Evolutionary conservation across 2,888 invertebrate species (phyloP), one percentile per base, ranked within the genome.

Genomic region (Drosophila affinis): DNA sequence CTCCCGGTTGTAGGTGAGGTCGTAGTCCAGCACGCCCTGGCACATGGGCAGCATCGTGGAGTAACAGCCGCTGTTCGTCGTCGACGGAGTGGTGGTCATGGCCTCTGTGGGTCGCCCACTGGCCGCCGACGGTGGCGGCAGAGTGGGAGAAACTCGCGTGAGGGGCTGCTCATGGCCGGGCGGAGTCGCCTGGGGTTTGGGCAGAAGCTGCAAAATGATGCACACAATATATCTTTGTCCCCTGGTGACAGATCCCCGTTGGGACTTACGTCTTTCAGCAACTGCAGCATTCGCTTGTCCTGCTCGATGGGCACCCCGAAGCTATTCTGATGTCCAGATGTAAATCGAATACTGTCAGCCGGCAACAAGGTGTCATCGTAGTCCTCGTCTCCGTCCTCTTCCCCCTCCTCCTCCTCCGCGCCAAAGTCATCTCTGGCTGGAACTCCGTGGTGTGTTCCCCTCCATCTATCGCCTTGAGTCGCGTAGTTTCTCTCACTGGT

Each of bases 11-110:
- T 94, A 94, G 2, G 95, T 94, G 75, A 95, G 90, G 91, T 95
- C 95, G 84, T 95, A 95, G 0, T 94, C 95, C n/a, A 95, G 90
- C 4, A 95, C 93, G 2, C 94, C 95, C n/a, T 94, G 93, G 78
- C 95, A 95, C 81, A 92, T 90, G 45, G 80, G 75, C 49, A 92
- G 46, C 17, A 91, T 89, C 1, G 92, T 92, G 3, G 92, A 92
- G 72, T 89, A 88, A 68, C 92, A 92, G 54, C 89, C 91, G 39
- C 79, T 87, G 14, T 58, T 67, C 29, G 73, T 72, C 29, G 73
- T 72, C 12, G 82, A 48, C 2, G 71, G 84, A 12, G 84, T 81
- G 32, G 80, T 56, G 12, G 80, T 75, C 81, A 89, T 88, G 9
- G 89, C 81, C 52, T 77, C 72, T 12, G 90, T 90, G 29, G 90